Conservation (phyloP, 2,888 invertebrate species). For the Tolmerus cingulatus region DNA sequence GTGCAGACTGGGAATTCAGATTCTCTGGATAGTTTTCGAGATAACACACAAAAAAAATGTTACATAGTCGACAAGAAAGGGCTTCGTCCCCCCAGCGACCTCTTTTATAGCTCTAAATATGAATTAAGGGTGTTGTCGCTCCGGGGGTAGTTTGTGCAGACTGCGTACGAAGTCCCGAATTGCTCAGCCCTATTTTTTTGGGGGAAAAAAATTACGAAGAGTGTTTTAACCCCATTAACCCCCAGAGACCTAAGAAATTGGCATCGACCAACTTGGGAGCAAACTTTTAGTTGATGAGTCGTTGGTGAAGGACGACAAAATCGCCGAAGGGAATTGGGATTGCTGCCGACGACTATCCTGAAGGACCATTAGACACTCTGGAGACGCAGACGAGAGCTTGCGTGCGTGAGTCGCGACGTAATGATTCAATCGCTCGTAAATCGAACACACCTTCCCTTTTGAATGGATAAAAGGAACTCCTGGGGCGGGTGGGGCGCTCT, state of each 20-base stretch:
- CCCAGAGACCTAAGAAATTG: background rate
- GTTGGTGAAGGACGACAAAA: background rate
- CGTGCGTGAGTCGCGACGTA: slow-evolving; percentile 2
- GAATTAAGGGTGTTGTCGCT: background rate
- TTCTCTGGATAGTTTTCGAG: background rate
- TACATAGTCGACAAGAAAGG: background rate
- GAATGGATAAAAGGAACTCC: background rate
- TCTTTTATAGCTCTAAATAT: background rate
- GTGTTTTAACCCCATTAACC: background rate
- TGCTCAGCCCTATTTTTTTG: background rate
- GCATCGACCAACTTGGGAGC: background rate
- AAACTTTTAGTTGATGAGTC: background rate
- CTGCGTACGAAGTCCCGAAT: background rate
- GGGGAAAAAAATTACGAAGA: background rate
- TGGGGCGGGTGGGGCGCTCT: background rate
- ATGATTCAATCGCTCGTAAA: background rate
- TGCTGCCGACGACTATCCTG: background rate
- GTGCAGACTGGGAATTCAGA: background rate
- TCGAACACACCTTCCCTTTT: background rate
- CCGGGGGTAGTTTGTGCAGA: background rate
- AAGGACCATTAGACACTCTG: background rate
- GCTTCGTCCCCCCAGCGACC: background rate
- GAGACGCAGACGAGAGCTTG: background rate
- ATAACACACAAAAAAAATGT: background rate
- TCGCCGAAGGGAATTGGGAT: background rate